Evolutionary conservation across 2,113 vertebrate genomes (phyloP).

Genomic region (Rhizomys pruinosus): DNA sequence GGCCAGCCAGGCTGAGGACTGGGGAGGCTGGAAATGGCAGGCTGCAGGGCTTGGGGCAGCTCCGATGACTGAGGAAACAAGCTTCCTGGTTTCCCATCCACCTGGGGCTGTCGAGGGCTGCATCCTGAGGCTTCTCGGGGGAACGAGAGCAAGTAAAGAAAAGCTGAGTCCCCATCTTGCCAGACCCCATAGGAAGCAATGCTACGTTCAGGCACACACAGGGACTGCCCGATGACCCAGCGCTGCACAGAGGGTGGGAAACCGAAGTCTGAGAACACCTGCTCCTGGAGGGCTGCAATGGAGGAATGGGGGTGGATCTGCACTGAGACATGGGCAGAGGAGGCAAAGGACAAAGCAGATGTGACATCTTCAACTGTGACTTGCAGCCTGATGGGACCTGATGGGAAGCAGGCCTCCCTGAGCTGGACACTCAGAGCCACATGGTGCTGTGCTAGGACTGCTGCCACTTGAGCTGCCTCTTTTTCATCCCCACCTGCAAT

Average conservation of each 20-base stretch:
- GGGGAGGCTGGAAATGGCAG: constrained; percentile 59
- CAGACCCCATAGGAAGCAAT: constrained; percentile 92
- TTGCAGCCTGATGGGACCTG: constrained; percentile 90
- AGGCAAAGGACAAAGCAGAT: constrained; percentile 84
- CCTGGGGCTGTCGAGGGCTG: constrained; percentile 21
- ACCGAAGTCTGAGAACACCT: constrained; percentile 94
- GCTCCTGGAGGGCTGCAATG: constrained; percentile 91
- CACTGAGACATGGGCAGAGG: constrained; percentile 90
- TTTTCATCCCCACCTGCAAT: constrained; percentile 89
- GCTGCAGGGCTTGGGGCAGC: constrained; percentile 77
- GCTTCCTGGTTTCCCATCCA: constrained; percentile 81
- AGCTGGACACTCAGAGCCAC: constrained; percentile 86
- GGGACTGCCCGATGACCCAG: constrained; percentile 94
- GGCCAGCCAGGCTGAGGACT: constrained; percentile 91
- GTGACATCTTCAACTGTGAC: constrained; percentile 93
- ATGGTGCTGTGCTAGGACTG: constrained; percentile 88
- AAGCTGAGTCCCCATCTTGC: constrained; percentile 91
- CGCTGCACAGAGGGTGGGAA: constrained; percentile 95
- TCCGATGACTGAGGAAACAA: constrained; percentile 80
- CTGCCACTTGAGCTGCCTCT: constrained; percentile 86
- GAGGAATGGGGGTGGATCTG: constrained; percentile 90
- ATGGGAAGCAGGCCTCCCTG: constrained; percentile 87
- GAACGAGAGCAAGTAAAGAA: constrained; percentile 93
- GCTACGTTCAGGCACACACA: constrained; percentile 91
- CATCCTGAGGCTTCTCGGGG: constrained; percentile 53